Conservation (phyloP, 2,113 vertebrate species). For the Parotia lawesii region DNA sequence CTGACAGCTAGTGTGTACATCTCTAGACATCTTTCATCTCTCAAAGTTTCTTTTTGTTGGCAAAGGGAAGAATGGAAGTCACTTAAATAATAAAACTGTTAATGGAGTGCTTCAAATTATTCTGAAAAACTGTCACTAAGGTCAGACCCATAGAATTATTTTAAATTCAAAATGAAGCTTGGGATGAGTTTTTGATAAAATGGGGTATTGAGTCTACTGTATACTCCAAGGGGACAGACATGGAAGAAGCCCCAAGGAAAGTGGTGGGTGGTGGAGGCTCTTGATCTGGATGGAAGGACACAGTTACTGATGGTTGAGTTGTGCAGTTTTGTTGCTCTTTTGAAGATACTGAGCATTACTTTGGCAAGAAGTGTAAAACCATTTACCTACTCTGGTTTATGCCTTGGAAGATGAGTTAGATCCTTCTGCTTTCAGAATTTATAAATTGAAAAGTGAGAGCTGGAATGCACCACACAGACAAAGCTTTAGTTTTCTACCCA, state of each 20-base stretch:
- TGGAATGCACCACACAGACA: background rate
- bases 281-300: background rate
- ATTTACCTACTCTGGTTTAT: background rate
- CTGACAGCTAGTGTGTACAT: background rate
- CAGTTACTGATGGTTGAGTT: background rate
- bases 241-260: background rate
- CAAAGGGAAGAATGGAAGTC: background rate
- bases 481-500: background rate
- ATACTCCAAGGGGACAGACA: background rate
- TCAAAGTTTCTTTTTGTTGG: background rate
- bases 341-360: background rate
- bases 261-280: accelerated
- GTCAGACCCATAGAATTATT: background rate
- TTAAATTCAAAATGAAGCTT: background rate
- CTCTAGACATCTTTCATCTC: background rate
- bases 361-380: background rate
- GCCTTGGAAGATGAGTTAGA: background rate
- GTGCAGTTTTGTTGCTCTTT: background rate
- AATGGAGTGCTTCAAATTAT: background rate
- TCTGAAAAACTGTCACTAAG: background rate
- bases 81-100: background rate
- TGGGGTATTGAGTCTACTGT: background rate
- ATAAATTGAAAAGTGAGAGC: background rate
- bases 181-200: background rate
- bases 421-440: background rate